phyloP scores from a whole-genome alignment of 2,797 vertebrate genomes.

The Falco peregrinus region DNA sequence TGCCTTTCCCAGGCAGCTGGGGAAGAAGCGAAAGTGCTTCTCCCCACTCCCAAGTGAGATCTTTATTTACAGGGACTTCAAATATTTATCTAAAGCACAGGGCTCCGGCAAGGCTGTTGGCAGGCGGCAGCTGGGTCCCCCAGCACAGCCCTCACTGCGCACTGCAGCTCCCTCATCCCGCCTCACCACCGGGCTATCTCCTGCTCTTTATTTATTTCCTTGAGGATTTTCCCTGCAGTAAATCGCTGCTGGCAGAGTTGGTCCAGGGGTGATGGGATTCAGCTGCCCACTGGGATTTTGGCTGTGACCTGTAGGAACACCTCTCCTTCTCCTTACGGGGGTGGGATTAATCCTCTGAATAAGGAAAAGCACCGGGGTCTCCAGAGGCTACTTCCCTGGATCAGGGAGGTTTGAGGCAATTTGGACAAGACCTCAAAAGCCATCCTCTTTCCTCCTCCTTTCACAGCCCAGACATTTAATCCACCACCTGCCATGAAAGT shows the following conservation, averaged over 20 bases:
- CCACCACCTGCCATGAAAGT: background rate
- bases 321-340: background rate
- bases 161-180: background rate
- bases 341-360: background rate
- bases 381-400: fast-evolving
- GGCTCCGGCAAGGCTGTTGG: background rate
- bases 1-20: background rate
- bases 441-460: background rate
- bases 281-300: background rate
- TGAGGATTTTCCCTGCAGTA: background rate
- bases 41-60: background rate
- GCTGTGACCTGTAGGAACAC: background rate
- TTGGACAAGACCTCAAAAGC: background rate
- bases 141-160: background rate
- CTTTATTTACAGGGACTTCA: constrained; percentile 50
- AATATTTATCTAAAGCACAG: constrained; percentile 61
- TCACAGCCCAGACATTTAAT: background rate
- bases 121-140: background rate
- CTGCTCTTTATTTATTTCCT: constrained; percentile 2
- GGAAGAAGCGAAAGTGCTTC: constrained; percentile 24
- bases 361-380: background rate
- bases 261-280: background rate
- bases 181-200: background rate
- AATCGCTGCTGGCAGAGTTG: background rate
- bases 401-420: background rate